Evolutionary conservation across 1,140 invertebrate species (phyloP).

Genomic region (Goniozus legneri): DNA sequence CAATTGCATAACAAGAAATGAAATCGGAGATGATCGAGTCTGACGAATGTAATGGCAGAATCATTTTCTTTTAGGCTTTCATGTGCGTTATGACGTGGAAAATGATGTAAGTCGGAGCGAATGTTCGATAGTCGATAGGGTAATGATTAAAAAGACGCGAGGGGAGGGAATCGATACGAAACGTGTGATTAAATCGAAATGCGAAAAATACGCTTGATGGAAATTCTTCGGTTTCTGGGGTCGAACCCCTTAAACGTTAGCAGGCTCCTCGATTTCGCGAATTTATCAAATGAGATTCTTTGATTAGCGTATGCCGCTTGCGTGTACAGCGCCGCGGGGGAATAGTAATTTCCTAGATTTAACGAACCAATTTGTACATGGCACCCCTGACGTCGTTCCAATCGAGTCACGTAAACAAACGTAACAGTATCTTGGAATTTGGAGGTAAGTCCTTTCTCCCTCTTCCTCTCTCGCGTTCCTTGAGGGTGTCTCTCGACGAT

Average conservation of each 20-base stretch:
- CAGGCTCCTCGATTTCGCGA: constrained; percentile 13
- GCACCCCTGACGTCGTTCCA: constrained; percentile 30
- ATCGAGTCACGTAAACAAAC: constrained; percentile 45
- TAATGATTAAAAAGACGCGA: not conserved
- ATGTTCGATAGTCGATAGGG: not conserved
- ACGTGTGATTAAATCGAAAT: not conserved
- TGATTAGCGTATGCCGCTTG: constrained; percentile 30
- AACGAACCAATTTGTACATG: constrained; percentile 50
- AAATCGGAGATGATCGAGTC: constrained; percentile 17
- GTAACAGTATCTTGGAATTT: constrained; percentile 35
- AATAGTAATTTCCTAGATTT: constrained; percentile 50
- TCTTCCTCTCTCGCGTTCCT: too few relatives aligned
- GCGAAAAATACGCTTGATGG: not conserved
- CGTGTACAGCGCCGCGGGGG: constrained; percentile 28
- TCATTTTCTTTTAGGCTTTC: too few relatives aligned
- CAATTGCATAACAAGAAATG: constrained; percentile 7
- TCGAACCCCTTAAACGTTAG: not conserved
- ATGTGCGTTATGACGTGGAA: not conserved
- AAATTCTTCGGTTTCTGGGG: not conserved
- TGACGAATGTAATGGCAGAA: too few relatives aligned
- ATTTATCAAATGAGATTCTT: constrained; percentile 38
- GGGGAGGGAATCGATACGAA: not conserved
- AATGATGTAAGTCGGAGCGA: not conserved
- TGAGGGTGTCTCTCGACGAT: too few relatives aligned
- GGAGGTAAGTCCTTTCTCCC: constrained; percentile 20